Evolutionary conservation across 1,140 invertebrate genomes (phyloP), one percentile per base, ranked within the genome.

Genomic region (Heliconius himera): DNA sequence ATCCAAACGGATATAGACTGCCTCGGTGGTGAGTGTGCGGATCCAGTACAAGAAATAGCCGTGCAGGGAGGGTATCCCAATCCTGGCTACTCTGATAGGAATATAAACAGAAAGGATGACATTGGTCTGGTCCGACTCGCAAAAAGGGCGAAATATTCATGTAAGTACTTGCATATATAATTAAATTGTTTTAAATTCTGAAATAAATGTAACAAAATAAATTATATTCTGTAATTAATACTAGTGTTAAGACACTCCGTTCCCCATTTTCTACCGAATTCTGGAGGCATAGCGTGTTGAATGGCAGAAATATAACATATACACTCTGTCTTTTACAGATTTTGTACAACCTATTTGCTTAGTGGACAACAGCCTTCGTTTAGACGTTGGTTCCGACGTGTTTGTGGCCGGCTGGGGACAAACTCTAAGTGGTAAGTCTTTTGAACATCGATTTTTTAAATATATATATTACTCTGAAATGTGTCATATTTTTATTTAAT

Each of bases 261-360:
- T 41, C 11, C 41, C 3, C 41, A 41, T 41, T 41, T 41, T 41
- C 3, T 11, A 41, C 41, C 41, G 13, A 46, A 16, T 46, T 46
- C 41, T 46, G 41, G 11, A 41, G 8, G 3, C 13, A 49, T 1
- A 16, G 13, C 13, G 1, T 51, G 4, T 51, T 41, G 3, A 51
- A 51, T 51, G 3, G 4, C 3, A 4, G 54, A 56, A 2, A 22
- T 2, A 9, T 60, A 66, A 66, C 22, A 29, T 66, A 13, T 26
- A 4, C 3, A 66, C 11, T 6, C 46, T 66, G 79, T 81, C 86
- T 83, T 80, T 90, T 92, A 22, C 86, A 95, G 94, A 88, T 79
- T 96, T 91, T 75, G 94, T 96, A 5, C 87, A 91, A 72, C 96
- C 96, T 5, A 96, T 96, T 77, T 96, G 96, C 77, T 83, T 96